phyloP scores from a whole-genome alignment of 64 coral and sea anemone genomes.

The Montipora capricornis region DNA sequence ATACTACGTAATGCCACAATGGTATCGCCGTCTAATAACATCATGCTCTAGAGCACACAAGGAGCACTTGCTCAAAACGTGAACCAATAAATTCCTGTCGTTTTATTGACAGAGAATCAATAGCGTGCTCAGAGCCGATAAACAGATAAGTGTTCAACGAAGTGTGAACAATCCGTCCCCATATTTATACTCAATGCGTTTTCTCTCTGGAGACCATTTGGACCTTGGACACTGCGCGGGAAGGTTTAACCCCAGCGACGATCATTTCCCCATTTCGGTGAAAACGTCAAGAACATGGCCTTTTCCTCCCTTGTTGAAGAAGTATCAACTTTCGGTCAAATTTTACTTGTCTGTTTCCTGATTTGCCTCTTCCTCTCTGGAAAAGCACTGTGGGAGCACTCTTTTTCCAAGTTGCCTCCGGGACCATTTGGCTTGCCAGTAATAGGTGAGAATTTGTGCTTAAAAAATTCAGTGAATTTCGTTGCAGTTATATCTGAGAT shows the following conservation, averaged over 20 bases:
- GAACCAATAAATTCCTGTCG: constrained; percentile 34
- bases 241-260: background rate
- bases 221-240: constrained; percentile 1
- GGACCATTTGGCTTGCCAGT: constrained; percentile 61
- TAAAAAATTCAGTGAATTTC: background rate
- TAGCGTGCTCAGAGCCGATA: constrained; percentile 39
- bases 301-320: background rate
- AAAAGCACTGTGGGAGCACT: constrained; percentile 39
- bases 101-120: constrained; percentile 19
- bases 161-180: constrained; percentile 40
- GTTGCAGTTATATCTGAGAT: no score
- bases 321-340: background rate
- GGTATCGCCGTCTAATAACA: background rate
- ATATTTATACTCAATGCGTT: constrained; percentile 36
- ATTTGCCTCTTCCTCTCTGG: constrained; percentile 35
- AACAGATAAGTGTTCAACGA: constrained; percentile 26
- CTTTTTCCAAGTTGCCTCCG: constrained; percentile 59
- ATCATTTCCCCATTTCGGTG: background rate
- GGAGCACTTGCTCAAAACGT: constrained; percentile 46
- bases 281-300: background rate
- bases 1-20: background rate
- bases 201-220: constrained; percentile 44
- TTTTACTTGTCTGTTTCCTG: constrained; percentile 19
- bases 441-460: constrained; percentile 30
- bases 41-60: background rate